phyloP scores from a whole-genome alignment of 1,140 invertebrate genomes.

The Samia ricini region DNA sequence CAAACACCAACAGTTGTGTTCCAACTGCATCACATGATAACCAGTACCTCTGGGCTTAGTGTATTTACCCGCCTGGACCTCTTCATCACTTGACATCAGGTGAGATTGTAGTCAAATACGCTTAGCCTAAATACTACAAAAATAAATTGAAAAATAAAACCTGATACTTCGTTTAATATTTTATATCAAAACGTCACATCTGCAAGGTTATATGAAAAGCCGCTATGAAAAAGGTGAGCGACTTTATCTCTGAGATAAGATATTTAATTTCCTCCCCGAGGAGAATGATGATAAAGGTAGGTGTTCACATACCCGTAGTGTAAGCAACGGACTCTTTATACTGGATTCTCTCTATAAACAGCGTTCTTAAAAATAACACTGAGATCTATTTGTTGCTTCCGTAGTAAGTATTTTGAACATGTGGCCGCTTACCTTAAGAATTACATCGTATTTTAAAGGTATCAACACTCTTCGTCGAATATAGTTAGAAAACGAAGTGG shows the following conservation, averaged over 20 bases:
- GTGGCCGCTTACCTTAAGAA: not conserved
- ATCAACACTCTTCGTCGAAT: not conserved
- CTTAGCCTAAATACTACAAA: no score
- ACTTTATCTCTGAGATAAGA: conserved; percentile 23
- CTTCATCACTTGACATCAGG: no score
- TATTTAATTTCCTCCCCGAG: conserved; percentile 25
- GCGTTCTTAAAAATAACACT: not conserved
- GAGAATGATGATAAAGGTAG: conserved; percentile 2
- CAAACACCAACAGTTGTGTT: no score
- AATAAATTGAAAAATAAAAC: no score
- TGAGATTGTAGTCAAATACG: no score
- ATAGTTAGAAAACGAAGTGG: not conserved
- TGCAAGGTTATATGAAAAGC: not conserved
- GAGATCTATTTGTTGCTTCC: no score
- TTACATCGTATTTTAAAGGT: not conserved
- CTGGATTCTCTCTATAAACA: not conserved
- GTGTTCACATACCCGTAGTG: not conserved
- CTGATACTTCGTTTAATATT: no score
- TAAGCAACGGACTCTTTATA: not conserved
- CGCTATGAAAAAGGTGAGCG: conserved; percentile 18
- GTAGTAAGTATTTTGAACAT: no score
- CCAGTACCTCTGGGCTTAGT: no score
- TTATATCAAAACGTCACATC: not conserved
- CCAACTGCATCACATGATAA: no score
- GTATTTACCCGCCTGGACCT: no score